Conservation (phyloP, 2,113 vertebrate species). For the Nothocercus nigrocapillus region DNA sequence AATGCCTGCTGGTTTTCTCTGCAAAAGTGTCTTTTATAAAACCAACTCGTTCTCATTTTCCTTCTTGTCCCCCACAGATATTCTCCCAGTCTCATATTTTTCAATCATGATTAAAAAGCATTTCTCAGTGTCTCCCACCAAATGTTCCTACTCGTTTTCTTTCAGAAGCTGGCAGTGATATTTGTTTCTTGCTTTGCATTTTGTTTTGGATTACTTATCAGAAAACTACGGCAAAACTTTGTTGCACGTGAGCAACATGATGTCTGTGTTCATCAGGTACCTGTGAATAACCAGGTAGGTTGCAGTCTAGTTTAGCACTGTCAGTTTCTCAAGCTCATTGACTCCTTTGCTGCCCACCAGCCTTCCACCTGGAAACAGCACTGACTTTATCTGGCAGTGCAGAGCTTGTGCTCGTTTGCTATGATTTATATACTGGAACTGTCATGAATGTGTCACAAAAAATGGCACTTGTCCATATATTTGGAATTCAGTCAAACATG, state of each 20-base stretch:
- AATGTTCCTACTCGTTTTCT: background rate
- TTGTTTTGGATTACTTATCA: background rate
- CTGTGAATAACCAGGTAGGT: background rate
- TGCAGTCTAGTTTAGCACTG: background rate
- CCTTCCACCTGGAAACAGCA: slow-evolving; percentile 22
- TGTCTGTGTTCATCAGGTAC: background rate
- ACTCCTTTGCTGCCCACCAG: background rate
- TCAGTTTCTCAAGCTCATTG: background rate
- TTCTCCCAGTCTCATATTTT: background rate
- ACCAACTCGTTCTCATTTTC: background rate
- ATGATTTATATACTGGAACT: slow-evolving; percentile 30
- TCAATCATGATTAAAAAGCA: background rate
- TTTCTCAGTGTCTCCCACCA: background rate
- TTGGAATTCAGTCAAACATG: slow-evolving; percentile 43
- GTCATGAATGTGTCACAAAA: slow-evolving; percentile 37
- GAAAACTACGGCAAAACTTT: background rate
- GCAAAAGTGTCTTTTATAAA: background rate
- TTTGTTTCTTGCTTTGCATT: background rate
- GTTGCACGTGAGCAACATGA: background rate
- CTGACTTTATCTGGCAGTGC: background rate
- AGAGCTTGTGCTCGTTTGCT: background rate
- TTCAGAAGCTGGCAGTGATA: background rate
- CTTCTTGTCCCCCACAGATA: background rate
- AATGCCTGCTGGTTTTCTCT: background rate
- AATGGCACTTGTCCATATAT: slow-evolving; percentile 33